Conservation (phyloP, 2,113 vertebrate species). For the Prietella phreatophila region DNA sequence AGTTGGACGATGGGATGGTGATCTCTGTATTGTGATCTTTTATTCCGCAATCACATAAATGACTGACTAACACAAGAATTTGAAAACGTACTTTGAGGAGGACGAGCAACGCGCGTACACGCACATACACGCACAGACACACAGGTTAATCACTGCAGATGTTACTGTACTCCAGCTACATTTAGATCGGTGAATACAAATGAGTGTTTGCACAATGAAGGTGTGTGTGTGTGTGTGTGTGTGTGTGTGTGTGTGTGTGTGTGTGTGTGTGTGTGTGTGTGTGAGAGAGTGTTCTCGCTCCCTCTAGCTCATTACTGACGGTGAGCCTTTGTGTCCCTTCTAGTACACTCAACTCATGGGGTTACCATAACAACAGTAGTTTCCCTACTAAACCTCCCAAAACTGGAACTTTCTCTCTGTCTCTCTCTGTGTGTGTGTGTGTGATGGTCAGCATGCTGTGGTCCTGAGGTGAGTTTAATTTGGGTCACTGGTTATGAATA, state of each 20-base stretch:
- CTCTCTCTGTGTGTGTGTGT: constrained; percentile 1
- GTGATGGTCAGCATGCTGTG: constrained; percentile 26
- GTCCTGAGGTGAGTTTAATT: constrained; percentile 41
- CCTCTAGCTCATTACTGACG: constrained; percentile 16
- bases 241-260: no score
- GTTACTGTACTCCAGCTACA: constrained; percentile 22
- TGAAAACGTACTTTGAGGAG: neutral
- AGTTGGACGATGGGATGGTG: neutral
- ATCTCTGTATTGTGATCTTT: neutral
- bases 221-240: no score
- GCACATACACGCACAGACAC: constrained; percentile 29
- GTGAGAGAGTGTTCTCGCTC: neutral
- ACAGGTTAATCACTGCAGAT: constrained; percentile 21
- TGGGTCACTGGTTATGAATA: constrained; percentile 51
- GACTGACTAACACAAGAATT: neutral
- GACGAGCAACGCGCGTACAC: neutral
- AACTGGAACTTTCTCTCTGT: neutral
- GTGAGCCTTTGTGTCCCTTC: constrained; percentile 20
- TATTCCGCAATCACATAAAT: neutral
- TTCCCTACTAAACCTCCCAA: constrained; percentile 4
- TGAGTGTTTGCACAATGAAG: constrained; percentile 24
- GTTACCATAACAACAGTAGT: constrained; percentile 46
- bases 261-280: constrained; percentile 6
- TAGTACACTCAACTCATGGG: neutral
- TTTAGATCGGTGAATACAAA: constrained; percentile 12